phyloP scores from a whole-genome alignment of 2,888 invertebrate species.

The Hyposoter didymator region DNA sequence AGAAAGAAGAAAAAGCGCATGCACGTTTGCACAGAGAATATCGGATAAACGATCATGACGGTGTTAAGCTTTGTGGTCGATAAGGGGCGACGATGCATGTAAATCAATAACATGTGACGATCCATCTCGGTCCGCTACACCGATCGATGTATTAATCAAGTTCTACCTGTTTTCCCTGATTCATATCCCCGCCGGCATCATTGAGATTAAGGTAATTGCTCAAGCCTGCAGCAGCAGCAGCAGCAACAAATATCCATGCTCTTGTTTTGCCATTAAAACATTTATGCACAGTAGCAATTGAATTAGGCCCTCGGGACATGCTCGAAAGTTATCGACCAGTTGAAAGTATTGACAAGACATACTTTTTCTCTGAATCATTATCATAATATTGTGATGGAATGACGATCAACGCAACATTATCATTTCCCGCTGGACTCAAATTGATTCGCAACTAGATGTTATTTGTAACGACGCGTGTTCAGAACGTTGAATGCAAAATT shows the following conservation, averaged over 20 bases:
- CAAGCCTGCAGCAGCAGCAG: neutral
- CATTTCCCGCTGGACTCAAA: neutral
- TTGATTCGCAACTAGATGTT: neutral
- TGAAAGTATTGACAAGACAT: constrained; percentile 8
- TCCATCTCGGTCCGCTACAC: constrained; percentile 51
- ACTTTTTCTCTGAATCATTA: constrained; percentile 25
- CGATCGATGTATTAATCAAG: constrained; percentile 65
- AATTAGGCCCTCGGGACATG: constrained; percentile 42
- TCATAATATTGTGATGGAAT: constrained; percentile 23
- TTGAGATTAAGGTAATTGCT: constrained; percentile 67
- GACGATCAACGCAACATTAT: constrained; percentile 12
- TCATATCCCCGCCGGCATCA: constrained; percentile 43
- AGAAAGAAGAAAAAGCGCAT: constrained; percentile 34
- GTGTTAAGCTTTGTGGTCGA: constrained; percentile 27
- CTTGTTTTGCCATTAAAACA: constrained; percentile 60
- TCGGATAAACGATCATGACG: neutral
- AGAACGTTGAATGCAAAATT: neutral
- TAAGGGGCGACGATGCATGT: constrained; percentile 55
- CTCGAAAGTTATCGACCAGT: constrained; percentile 51
- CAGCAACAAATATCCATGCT: constrained; percentile 32
- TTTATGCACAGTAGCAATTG: constrained; percentile 38
- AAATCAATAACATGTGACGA: constrained; percentile 63
- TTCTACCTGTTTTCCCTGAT: constrained; percentile 46
- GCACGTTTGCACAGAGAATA: constrained; percentile 6
- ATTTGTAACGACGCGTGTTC: neutral